Percentiles rank a stretch among this genome's conserved stretches.
Evolutionary conservation across 2,888 invertebrate species (phyloP).

Genomic region (Carpatolechia fugitivella): DNA sequence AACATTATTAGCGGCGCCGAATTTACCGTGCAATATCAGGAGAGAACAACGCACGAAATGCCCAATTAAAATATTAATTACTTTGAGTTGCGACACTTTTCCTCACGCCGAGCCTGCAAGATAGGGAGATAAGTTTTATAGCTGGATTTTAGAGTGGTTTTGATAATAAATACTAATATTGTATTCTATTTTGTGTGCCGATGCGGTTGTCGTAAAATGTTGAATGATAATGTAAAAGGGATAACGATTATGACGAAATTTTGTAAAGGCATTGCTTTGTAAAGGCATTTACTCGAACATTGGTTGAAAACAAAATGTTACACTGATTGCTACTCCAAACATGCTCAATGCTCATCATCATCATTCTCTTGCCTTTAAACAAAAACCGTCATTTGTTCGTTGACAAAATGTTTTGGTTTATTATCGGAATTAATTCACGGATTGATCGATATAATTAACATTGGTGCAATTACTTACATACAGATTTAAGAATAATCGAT

Average conservation of each 20-base stretch:
- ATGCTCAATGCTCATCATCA: no score
- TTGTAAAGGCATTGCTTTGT: neutral
- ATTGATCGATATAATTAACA: no score
- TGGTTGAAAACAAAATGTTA: neutral
- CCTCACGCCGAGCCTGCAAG: conserved; percentile 38
- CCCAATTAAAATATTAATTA: conserved; percentile 79
- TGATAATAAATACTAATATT: conserved; percentile 15
- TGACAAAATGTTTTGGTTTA: no score
- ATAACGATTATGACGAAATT: neutral
- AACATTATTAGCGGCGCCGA: conserved; percentile 64
- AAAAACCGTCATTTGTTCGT: no score
- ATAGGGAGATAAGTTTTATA: conserved; percentile 27
- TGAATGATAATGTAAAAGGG: conserved; percentile 6
- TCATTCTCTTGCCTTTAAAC: no score
- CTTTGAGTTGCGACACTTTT: conserved; percentile 59
- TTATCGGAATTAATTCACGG: no score
- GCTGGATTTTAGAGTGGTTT: conserved; percentile 19
- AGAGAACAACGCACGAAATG: conserved; percentile 73
- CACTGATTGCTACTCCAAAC: no score
- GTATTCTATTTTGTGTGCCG: conserved; percentile 6
- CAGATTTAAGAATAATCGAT: no score
- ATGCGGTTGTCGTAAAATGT: conserved; percentile 1
- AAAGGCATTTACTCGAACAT: neutral
- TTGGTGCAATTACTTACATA: no score
- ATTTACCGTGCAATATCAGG: conserved; percentile 75